Evolutionary conservation across 2,113 vertebrate genomes (phyloP).

Genomic region (Chelonoidis abingdonii): DNA sequence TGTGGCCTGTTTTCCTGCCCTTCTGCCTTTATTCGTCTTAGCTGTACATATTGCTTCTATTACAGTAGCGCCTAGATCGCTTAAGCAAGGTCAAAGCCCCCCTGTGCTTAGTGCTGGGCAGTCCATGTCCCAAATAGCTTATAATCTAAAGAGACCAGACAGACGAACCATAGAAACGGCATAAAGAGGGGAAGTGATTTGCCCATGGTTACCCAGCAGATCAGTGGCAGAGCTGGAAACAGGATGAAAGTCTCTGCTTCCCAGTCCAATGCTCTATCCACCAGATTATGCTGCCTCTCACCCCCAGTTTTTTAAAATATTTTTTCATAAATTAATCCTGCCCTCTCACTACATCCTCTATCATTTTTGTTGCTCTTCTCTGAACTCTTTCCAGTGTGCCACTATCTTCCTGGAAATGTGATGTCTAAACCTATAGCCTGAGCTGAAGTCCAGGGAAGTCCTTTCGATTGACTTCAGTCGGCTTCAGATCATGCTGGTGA

Average conservation of each 20-base stretch:
- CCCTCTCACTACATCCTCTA: background rate
- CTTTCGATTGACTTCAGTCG: background rate
- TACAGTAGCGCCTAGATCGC: background rate
- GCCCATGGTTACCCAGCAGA: background rate
- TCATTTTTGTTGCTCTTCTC: background rate
- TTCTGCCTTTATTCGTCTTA: background rate
- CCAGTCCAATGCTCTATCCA: background rate
- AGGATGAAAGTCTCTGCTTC: background rate
- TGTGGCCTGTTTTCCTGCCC: background rate
- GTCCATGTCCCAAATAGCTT: background rate
- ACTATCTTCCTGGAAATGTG: background rate
- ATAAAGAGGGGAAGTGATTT: background rate
- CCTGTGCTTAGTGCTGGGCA: background rate
- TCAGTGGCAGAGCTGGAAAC: background rate
- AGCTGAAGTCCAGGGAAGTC: background rate
- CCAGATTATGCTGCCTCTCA: background rate
- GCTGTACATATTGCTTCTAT: background rate
- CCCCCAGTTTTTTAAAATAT: fast-evolving
- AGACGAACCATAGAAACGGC: too few relatives aligned
- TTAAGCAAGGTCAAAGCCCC: background rate
- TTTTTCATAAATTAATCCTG: background rate
- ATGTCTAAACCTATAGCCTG: background rate
- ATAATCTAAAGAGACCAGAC: background rate
- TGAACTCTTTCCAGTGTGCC: background rate
- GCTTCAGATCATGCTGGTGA: background rate